Conservation (phyloP, 2,113 vertebrate species). For the Trematomus loennbergii region DNA sequence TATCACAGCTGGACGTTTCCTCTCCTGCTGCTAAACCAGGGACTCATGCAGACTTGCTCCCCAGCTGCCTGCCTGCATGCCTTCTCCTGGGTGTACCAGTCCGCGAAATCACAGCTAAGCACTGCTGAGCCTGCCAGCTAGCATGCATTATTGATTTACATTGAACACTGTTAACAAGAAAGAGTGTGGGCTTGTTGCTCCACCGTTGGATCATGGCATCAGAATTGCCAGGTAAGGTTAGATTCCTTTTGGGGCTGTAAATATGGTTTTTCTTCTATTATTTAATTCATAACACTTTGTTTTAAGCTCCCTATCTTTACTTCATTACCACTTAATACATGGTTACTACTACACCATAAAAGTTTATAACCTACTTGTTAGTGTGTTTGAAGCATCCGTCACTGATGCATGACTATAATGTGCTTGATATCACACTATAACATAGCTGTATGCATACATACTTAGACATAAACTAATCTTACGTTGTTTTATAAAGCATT, state of each 20-base stretch:
- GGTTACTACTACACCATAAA: neutral
- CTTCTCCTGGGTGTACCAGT: conserved; percentile 56
- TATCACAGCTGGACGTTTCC: conserved; percentile 33
- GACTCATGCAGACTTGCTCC: conserved; percentile 61
- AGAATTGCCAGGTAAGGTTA: conserved; percentile 6
- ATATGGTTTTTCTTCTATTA: neutral
- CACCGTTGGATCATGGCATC: conserved; percentile 9
- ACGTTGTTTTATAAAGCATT: neutral
- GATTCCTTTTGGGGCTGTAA: neutral
- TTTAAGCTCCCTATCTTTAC: neutral
- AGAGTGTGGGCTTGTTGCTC: conserved; percentile 14
- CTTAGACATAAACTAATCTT: neutral
- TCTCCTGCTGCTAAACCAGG: conserved; percentile 34
- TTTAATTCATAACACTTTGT: neutral
- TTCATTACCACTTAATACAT: neutral
- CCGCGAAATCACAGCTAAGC: conserved; percentile 64
- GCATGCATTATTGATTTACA: conserved; percentile 73
- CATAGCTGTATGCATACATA: neutral
- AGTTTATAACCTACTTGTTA: neutral
- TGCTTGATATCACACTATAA: neutral
- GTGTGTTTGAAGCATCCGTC: neutral
- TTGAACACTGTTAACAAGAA: conserved; percentile 62
- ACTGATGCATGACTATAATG: neutral
- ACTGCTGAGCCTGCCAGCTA: conserved; percentile 59
- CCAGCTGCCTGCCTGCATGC: conserved; percentile 46